phyloP scores from a whole-genome alignment of 2,888 invertebrate genomes.

The Tryphoninae sp. region DNA sequence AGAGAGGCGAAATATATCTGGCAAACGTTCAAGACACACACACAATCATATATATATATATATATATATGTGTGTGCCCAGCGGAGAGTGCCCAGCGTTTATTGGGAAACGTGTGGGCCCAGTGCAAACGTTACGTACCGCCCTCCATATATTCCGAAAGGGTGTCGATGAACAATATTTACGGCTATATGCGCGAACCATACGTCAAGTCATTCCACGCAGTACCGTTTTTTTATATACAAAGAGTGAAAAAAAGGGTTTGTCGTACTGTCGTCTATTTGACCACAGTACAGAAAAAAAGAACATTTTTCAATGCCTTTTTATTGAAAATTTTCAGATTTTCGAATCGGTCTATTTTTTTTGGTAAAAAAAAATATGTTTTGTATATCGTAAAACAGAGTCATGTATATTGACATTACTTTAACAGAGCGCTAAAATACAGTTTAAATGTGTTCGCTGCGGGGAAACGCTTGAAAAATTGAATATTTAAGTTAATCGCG shows the following conservation, averaged over 20 bases:
- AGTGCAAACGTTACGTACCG: conserved; percentile 32
- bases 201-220: not conserved
- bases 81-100: conserved; percentile 25
- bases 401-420: too few relatives aligned
- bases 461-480: too few relatives aligned
- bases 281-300: too few relatives aligned
- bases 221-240: not conserved
- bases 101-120: conserved; percentile 14
- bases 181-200: not conserved
- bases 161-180: conserved; percentile 57
- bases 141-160: conserved; percentile 44
- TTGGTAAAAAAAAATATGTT: too few relatives aligned
- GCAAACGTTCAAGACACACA: conserved; percentile 50
- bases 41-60: not conserved
- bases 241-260: not conserved
- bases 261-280: too few relatives aligned
- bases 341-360: too few relatives aligned
- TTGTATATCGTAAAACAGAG: too few relatives aligned
- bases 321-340: too few relatives aligned
- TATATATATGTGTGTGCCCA: not conserved
- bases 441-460: too few relatives aligned
- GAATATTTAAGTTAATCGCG: too few relatives aligned
- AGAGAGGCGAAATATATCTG: conserved; percentile 50
- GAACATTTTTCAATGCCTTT: too few relatives aligned
- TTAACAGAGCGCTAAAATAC: too few relatives aligned